Conservation (phyloP, 2,113 vertebrate genomes). For the Fregetta grallaria region DNA sequence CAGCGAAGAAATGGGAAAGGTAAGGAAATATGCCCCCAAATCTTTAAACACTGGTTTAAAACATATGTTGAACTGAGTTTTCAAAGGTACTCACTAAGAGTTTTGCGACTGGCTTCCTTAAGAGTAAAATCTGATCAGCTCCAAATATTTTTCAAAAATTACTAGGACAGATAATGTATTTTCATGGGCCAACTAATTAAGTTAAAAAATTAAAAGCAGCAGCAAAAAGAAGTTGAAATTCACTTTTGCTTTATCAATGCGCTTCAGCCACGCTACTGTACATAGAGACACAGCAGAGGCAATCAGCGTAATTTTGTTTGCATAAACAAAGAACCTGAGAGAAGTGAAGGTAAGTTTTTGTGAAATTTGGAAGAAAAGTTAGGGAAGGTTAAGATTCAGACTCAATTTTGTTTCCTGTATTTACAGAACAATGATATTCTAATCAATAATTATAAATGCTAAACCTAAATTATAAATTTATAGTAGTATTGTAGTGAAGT, state of each 20-base stretch:
- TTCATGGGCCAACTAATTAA: not conserved
- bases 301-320: not conserved
- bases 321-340: not conserved
- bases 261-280: not conserved
- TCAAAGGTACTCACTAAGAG: not conserved
- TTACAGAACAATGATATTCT: not conserved
- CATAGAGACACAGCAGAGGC: fast-evolving
- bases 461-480: not conserved
- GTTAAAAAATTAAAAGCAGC: not conserved
- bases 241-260: not conserved
- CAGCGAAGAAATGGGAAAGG: not conserved
- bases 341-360: not conserved
- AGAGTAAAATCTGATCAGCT: not conserved
- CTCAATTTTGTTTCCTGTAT: not conserved
- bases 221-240: not conserved
- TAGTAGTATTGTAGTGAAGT: not conserved
- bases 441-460: not conserved
- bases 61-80: not conserved
- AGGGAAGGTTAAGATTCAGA: not conserved
- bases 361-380: not conserved
- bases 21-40: not conserved
- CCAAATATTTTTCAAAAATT: not conserved
- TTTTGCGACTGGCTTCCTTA: not conserved
- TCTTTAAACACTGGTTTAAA: not conserved
- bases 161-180: not conserved